A percentile compares a stretch with the other conserved stretches of the same genome.
Evolutionary conservation across 2,797 vertebrate species (phyloP).

Genomic region (Sphenodon punctatus): DNA sequence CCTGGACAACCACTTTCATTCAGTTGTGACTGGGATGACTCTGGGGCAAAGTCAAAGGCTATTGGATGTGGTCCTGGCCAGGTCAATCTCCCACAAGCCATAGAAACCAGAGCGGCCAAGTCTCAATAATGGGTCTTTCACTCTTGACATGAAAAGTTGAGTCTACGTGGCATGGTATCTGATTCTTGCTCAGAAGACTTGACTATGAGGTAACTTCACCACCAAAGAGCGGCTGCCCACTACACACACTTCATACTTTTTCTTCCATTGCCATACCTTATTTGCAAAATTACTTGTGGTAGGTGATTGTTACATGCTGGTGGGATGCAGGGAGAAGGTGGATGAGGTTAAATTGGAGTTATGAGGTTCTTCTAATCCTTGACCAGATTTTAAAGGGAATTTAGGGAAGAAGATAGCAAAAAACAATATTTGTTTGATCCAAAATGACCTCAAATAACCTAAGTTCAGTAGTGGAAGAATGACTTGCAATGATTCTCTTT

Average conservation of each 20-base stretch:
- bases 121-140: no score
- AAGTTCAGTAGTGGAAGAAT: background rate
- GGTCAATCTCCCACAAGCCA: no score
- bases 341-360: background rate
- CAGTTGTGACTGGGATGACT: no score
- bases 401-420: background rate
- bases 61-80: no score
- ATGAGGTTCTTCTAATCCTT: background rate
- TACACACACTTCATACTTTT: background rate
- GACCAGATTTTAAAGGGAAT: background rate
- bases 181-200: background rate
- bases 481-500: rapidly evolving
- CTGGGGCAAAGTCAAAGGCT: no score
- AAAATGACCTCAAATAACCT: background rate
- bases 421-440: no score
- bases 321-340: background rate
- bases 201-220: background rate
- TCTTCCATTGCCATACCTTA: background rate
- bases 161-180: no score
- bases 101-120: no score
- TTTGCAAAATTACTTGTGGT: background rate
- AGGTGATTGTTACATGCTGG: background rate
- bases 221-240: background rate
- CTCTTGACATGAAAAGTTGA: no score
- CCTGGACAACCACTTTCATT: no score